Percentiles rank a stretch among this genome's conserved stretches.
phyloP scores from a whole-genome alignment of 2,797 vertebrate species.

The Mus spretus region DNA sequence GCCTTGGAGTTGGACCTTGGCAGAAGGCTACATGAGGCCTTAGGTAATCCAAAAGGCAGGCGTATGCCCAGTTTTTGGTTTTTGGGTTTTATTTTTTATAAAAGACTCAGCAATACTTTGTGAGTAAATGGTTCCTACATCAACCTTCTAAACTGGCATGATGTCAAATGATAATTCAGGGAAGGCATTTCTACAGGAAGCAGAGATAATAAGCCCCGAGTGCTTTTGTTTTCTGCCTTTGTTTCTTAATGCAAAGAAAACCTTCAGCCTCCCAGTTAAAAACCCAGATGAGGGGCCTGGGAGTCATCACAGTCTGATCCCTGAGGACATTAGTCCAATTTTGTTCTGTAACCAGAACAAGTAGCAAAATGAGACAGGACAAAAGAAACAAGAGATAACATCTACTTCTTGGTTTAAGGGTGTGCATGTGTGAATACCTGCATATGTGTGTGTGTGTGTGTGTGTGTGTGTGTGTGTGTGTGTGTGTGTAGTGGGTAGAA shows the following conservation, averaged over 20 bases:
- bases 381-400: background rate
- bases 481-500: background rate
- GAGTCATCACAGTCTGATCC: background rate
- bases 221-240: constrained; percentile 7
- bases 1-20: background rate
- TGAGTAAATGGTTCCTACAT: background rate
- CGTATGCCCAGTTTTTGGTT: background rate
- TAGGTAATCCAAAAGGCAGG: background rate
- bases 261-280: background rate
- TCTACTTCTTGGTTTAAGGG: background rate
- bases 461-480: background rate
- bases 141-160: background rate
- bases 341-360: constrained; percentile 38
- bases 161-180: constrained; percentile 37
- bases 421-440: no score
- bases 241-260: constrained; percentile 42
- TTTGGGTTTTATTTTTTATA: no score
- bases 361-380: background rate
- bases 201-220: constrained; percentile 20
- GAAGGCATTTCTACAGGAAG: constrained; percentile 48
- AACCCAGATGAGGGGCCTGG: background rate
- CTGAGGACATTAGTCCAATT: background rate
- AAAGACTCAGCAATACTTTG: constrained; percentile 13
- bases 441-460: background rate
- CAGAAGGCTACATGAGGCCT: background rate